Evolutionary conservation across 2,797 vertebrate species (phyloP), one percentile per base, ranked within the genome.

Genomic region (Sebastes diploproa): DNA sequence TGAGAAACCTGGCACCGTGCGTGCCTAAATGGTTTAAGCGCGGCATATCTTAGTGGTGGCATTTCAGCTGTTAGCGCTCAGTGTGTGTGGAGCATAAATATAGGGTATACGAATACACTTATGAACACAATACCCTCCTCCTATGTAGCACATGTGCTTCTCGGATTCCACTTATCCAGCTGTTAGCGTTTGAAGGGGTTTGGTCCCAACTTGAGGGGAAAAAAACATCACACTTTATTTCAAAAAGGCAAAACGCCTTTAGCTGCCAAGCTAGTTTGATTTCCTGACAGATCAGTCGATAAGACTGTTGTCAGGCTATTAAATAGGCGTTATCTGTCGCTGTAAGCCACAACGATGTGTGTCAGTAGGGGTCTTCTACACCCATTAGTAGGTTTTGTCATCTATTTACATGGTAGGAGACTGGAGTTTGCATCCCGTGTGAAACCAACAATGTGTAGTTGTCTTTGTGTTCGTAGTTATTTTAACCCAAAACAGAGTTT

Each of bases 61-160:
- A 88, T 90, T 93, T 94, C 90, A 94, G 93, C 93, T 95, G 94
- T 93, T 89, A 58, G 71, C 25, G 80, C 85, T 89, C 90, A 89
- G 82, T 60, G 74, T 60, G 74, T 86, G 86, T 68, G 70, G 64
- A 88, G 89, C 86, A 86, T 90, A 91, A 91, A 92, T 92, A 87
- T 81, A 85, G 86, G 78, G 76, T 91, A 82, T 91, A 83, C 84
- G 88, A 90, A 90, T 85, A 88, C 86, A 80, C 75, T 86, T 81
- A 76, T 71, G 82, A 86, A 89, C 88, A 90, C 89, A 90, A 90
- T 90, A 60, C 85, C 72, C 83, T 77, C 62, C 72, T 89, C 77
- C 72, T 77, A 89, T 84, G 78, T 70, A 55, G 86, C 85, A 85
- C 80, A 84, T 80, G 80, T 61, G 78, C 81, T 52, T 27, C 82